Evolutionary conservation across 2,888 invertebrate species (phyloP).

Genomic region (Melangyna quadrimaculata): DNA sequence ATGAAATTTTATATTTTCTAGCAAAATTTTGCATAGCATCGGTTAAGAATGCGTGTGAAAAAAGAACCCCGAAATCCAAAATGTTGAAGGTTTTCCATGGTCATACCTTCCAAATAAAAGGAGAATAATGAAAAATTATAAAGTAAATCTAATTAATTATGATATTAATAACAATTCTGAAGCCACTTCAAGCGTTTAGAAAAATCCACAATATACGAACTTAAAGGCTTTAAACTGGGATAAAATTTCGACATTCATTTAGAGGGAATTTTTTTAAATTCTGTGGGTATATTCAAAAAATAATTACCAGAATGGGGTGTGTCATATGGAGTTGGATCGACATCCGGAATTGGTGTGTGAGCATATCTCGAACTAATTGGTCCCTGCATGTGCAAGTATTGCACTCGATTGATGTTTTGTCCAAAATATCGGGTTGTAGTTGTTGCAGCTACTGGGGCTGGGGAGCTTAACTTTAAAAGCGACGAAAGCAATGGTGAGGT

Average conservation of each 20-base stretch:
- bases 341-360: slow-evolving; percentile 82
- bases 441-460: too few species aligned
- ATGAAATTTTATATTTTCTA: slow-evolving; percentile 90
- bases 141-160: neutral
- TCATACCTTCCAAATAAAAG: slow-evolving; percentile 79
- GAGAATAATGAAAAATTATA: neutral
- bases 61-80: slow-evolving; percentile 96
- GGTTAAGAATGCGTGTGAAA: slow-evolving; percentile 95
- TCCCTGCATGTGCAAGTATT: slow-evolving; percentile 81
- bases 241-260: slow-evolving; percentile 93
- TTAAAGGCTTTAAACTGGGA: slow-evolving; percentile 92
- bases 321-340: slow-evolving; percentile 83
- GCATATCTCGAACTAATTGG: slow-evolving; percentile 80
- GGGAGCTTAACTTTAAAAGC: too few species aligned
- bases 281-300: neutral
- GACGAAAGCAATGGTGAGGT: too few species aligned
- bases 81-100: slow-evolving; percentile 89
- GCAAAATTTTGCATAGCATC: slow-evolving; percentile 95
- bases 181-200: slow-evolving; percentile 88
- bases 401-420: slow-evolving; percentile 80
- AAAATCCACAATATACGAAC: slow-evolving; percentile 91
- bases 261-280: slow-evolving; percentile 89
- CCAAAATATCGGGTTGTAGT: too few species aligned
- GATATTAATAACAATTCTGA: slow-evolving; percentile 83
- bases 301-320: slow-evolving; percentile 82